Base-by-base conservation (phyloP, 2,113 vertebrate species). In the Burhinus oedicnemus region DNA sequence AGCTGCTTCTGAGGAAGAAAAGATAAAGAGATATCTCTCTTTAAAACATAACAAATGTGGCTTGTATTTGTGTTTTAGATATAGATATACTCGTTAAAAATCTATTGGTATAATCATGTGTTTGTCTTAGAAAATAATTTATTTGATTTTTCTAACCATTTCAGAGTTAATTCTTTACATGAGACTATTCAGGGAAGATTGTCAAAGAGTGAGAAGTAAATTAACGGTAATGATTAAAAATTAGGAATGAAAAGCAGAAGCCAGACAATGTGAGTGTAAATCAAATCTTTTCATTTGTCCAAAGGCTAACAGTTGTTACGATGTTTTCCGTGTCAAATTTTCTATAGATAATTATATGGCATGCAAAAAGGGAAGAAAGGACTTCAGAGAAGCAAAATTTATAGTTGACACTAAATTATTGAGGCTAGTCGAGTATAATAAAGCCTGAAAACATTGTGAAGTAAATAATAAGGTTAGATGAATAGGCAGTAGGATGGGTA, bases 381-480 rank as follows among this genome's bases (percentile, higher is more conserved):
- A 70, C 45, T 74, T 78, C 13, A 82, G 80, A 72, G 52, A 54
- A 92, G 36, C 25, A 86, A 80, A 90, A 87, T 69, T 72, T 82
- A 55, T 44, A 92, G 40, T 10, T 95, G 83, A 82, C 47, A 82
- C 26, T 87, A 87, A 93, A 91, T 96, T 93, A 87, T 45, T 82
- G 65, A 82, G 38, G 51, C 22, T 87, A 89, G 80, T 92, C 38
- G 69, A 84, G 60, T 82, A 92, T 79, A 95, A 87, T 84, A 80
- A 84, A 91, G 23, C 34, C 80, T 91, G 77, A 89, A 93, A 96
- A 87, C 25, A 49, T 76, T 82, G 49, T 79, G 44, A 95, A 84
- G 52, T 86, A 93, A 91, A 89, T 95, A 94, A 83, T 51, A 89
- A 87, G 21, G 40, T 82, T 79, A 91, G 74, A 87, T 72, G 36